Conservation (phyloP, 2,888 invertebrate genomes). For the Pterostichus madidus region DNA sequence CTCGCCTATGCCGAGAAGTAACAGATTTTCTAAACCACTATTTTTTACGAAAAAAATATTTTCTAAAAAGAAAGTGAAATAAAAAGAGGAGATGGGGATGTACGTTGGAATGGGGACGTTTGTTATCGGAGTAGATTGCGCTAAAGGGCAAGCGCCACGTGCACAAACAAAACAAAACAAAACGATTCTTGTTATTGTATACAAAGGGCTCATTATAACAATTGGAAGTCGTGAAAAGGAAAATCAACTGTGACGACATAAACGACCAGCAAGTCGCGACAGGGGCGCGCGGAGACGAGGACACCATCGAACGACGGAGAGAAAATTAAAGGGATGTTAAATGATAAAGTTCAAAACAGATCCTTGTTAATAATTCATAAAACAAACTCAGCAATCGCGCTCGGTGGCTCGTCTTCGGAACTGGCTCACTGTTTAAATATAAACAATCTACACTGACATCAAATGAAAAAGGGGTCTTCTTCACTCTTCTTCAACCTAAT, state of each 20-base stretch:
- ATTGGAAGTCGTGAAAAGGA: conserved; percentile 71
- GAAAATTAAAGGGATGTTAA: conserved; percentile 65
- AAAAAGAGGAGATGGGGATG: not conserved
- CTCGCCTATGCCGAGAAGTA: not conserved
- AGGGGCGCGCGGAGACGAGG: not conserved
- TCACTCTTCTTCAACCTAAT: not conserved
- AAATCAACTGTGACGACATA: conserved; percentile 64
- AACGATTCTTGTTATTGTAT: conserved; percentile 75
- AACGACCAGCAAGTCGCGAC: conserved; percentile 38
- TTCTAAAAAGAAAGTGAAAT: too few relatives aligned
- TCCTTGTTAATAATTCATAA: conserved; percentile 67
- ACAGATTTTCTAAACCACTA: not conserved
- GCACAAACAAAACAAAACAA: conserved; percentile 70
- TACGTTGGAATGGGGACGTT: conserved; percentile 15
- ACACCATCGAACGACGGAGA: conserved; percentile 9
- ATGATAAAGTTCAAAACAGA: conserved; percentile 67
- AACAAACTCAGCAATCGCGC: conserved; percentile 61
- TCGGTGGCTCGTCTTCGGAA: conserved; percentile 47
- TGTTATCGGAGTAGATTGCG: conserved; percentile 20
- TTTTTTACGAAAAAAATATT: too few relatives aligned
- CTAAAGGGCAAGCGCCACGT: conserved; percentile 63
- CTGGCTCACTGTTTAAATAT: conserved; percentile 65
- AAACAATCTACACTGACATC: conserved; percentile 63
- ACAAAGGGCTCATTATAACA: conserved; percentile 76
- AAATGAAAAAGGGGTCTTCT: conserved; percentile 52